Base-by-base conservation (phyloP, 1,140 invertebrate genomes). In the Zaprionus ornatus region DNA sequence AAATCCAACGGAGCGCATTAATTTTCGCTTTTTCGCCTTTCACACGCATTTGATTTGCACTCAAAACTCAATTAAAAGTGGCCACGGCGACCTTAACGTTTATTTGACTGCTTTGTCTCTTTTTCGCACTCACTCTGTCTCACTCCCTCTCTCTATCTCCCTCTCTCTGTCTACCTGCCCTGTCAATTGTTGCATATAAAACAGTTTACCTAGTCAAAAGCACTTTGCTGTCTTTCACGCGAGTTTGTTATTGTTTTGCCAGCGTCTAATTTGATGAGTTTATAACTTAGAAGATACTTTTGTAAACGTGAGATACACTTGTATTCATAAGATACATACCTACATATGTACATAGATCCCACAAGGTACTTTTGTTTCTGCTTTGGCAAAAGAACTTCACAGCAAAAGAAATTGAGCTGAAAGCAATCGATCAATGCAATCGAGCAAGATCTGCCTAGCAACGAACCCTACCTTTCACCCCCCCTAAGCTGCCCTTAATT, bases 41-140 rank as follows among this genome's bases (percentile, higher is more conserved):
- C 77, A 72, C 76, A 82, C 75, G 76, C 75, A 70, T 76, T 76
- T 77, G 71, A 77, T 77, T 77, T 73, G 74, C 62, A 50, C 72
- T 84, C 66, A 80, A 85, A 85, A 85, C 78, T 78, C 82, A 85
- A 85, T 86, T 85, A 85, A 85, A 85, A 85, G 74, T 79, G 52
- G 62, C 68, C 73, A 56, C 10, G 19, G 45, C 19, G 17, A 19
- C 45, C 45, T 23, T 19, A n/a, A 10, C 45, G 40, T 10, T 45
- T 45, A 45, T 50, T 50, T 50, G 45, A 3, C 10, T 50, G 45
- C 19, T 50, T 23, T 23, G n/a, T 50, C 45, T 48, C 19, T 12
- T n/a, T 32, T 32, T 32, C 9, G 3, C 29, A 32, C 4, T 48
- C 17, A 2, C n/a, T 19, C n/a, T 48, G 17, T 10, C 17, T 48